Evolutionary conservation across 1,140 invertebrate species (phyloP).

Genomic region (Varroa destructor): DNA sequence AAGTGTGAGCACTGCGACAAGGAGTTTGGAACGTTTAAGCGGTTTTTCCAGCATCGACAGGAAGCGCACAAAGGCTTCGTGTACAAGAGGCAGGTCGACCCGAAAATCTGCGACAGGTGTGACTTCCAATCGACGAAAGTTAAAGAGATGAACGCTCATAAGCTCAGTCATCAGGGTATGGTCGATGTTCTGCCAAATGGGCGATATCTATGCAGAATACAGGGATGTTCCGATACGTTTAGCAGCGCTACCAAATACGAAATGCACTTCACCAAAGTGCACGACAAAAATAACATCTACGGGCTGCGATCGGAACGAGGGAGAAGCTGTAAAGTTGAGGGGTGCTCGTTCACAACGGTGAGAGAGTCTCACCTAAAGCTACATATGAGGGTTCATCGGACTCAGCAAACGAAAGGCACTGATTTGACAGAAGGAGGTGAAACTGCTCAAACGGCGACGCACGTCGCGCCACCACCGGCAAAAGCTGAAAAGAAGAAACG

Average conservation of each 20-base stretch:
- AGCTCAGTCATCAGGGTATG: constrained; percentile 11
- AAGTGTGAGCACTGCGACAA: constrained; percentile 27
- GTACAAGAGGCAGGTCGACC: constrained; percentile 20
- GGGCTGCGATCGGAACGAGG: constrained; percentile 1
- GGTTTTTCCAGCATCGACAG: constrained; percentile 26
- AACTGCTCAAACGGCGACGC: too few species aligned
- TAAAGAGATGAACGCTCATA: constrained; percentile 23
- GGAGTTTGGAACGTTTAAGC: constrained; percentile 12
- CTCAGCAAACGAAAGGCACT: neutral
- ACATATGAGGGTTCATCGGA: constrained; percentile 9
- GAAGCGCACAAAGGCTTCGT: constrained; percentile 25
- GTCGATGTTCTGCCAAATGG: constrained; percentile 5
- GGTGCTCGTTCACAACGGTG: constrained; percentile 17
- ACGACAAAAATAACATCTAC: constrained; percentile 12
- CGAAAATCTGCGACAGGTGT: constrained; percentile 23
- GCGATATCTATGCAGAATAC: neutral
- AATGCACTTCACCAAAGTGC: constrained; percentile 22
- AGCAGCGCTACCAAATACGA: constrained; percentile 18
- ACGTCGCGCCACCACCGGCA: too few species aligned
- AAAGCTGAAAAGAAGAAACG: constrained; percentile 12
- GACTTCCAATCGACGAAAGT: constrained; percentile 26
- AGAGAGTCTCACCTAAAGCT: constrained; percentile 18
- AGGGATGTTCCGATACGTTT: constrained; percentile 21
- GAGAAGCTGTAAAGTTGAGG: neutral
- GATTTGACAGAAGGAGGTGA: too few species aligned